These are phyloP conservation scores for Ochropleura leucogaster DNA, from an alignment of 2,888 invertebrate genomes.

Conservation along the genomic window DNA sequence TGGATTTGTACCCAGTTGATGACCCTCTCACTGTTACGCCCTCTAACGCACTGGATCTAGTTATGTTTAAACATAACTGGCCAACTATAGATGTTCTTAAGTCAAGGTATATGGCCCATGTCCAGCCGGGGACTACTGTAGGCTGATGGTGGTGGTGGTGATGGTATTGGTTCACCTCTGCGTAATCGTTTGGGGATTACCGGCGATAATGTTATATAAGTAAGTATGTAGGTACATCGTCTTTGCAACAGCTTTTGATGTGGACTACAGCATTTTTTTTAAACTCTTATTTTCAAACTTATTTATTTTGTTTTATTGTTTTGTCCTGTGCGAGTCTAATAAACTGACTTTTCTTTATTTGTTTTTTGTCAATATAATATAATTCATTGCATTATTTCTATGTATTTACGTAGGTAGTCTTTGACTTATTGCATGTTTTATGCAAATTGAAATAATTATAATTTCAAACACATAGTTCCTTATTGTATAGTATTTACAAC, in stretches of 20 bases:
- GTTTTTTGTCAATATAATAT: too few species aligned
- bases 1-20: not conserved
- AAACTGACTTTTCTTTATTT: too few species aligned
- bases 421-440: constrained; percentile 16
- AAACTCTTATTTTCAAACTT: too few species aligned
- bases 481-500: constrained; percentile 17
- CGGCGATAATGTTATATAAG: not conserved
- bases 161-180: too few species aligned
- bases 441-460: constrained; percentile 24
- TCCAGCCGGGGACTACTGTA: too few species aligned
- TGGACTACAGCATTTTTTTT: not conserved
- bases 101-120: too few species aligned
- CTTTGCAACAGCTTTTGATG: not conserved
- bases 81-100: too few species aligned
- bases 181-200: not conserved
- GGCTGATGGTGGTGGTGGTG: too few species aligned
- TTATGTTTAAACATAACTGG: not conserved
- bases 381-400: constrained; percentile 1
- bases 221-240: not conserved
- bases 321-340: too few species aligned
- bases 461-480: constrained; percentile 25
- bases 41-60: too few species aligned
- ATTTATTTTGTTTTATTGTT: too few species aligned
- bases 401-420: not conserved
- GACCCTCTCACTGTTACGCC: too few species aligned